These are phyloP conservation scores for Selenia dentaria DNA, from an alignment of 2,888 invertebrate genomes.

Conservation along the genomic window DNA sequence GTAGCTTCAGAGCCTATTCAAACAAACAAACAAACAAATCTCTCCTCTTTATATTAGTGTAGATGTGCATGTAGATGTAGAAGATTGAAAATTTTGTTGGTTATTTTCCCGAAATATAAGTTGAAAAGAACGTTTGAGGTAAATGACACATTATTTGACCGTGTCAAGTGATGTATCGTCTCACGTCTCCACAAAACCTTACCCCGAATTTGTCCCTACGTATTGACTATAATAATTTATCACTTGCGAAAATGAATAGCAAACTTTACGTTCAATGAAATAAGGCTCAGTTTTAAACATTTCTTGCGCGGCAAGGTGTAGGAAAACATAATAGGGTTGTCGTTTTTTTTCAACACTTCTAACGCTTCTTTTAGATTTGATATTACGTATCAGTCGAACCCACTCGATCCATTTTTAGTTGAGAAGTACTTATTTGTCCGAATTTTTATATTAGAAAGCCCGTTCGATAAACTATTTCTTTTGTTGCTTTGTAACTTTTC, in stretches of 20 bases:
- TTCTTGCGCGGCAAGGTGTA: neutral
- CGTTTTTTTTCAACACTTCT: slow-evolving; percentile 16
- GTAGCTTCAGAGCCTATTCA: too few species aligned
- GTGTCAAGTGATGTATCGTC: slow-evolving; percentile 18
- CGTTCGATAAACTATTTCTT: too few species aligned
- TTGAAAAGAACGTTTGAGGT: too few species aligned
- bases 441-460: neutral
- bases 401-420: slow-evolving; percentile 2
- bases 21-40: too few species aligned
- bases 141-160: slow-evolving; percentile 19
- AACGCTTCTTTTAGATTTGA: slow-evolving; percentile 20
- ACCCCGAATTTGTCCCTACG: slow-evolving; percentile 14
- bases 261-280: neutral
- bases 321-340: slow-evolving; percentile 20
- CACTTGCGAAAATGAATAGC: neutral
- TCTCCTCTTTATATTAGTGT: too few species aligned
- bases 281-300: slow-evolving; percentile 8
- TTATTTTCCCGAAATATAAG: too few species aligned
- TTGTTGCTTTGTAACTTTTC: too few species aligned
- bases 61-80: too few species aligned
- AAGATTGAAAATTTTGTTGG: too few species aligned
- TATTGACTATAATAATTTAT: slow-evolving; percentile 3
- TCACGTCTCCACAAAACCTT: slow-evolving; percentile 16
- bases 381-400: slow-evolving; percentile 15
- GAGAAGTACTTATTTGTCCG: neutral